These are phyloP conservation scores for Tanytarsus gracilentus DNA, from an alignment of 2,888 invertebrate genomes.

Conservation along the genomic window DNA sequence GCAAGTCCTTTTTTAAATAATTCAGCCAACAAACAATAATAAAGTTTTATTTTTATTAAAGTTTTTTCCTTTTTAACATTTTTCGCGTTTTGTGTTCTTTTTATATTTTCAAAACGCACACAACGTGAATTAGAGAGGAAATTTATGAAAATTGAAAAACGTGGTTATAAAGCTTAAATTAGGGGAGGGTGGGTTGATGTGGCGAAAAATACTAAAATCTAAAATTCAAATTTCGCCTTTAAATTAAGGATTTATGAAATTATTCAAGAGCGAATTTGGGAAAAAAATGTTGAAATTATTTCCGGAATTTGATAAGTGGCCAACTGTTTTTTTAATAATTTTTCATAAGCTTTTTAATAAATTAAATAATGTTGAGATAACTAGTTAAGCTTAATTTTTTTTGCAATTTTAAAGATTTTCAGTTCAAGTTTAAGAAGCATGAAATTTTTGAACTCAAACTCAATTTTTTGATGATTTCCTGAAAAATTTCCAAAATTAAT, in stretches of 20 bases:
- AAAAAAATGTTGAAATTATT: not conserved
- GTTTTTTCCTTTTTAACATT: conserved; percentile 6
- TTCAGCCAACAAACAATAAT: conserved; percentile 13
- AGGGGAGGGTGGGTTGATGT: not conserved
- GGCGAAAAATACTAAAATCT: not conserved
- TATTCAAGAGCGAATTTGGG: not conserved
- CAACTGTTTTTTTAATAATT: not conserved
- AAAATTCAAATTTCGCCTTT: conserved; percentile 2
- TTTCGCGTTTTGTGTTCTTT: not conserved
- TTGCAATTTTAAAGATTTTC: too few species aligned
- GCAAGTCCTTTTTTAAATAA: conserved; percentile 19
- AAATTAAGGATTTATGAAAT: conserved; percentile 1
- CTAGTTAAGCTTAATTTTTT: too few species aligned
- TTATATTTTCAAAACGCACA: conserved; percentile 13
- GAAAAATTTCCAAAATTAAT: too few species aligned
- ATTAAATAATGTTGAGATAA: not conserved
- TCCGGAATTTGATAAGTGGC: conserved; percentile 3
- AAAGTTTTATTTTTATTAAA: conserved; percentile 28
- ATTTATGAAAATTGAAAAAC: conserved; percentile 18
- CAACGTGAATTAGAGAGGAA: not conserved
- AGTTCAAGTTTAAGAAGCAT: too few species aligned
- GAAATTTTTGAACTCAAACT: too few species aligned
- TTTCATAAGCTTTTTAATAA: not conserved
- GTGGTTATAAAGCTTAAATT: not conserved
- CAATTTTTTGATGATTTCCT: too few species aligned